Percentiles rank a stretch among this genome's conserved stretches.
These are phyloP conservation scores for Yasuhikotakia modesta DNA, from an alignment of 2,797 vertebrate genomes.

Conservation along the genomic window DNA sequence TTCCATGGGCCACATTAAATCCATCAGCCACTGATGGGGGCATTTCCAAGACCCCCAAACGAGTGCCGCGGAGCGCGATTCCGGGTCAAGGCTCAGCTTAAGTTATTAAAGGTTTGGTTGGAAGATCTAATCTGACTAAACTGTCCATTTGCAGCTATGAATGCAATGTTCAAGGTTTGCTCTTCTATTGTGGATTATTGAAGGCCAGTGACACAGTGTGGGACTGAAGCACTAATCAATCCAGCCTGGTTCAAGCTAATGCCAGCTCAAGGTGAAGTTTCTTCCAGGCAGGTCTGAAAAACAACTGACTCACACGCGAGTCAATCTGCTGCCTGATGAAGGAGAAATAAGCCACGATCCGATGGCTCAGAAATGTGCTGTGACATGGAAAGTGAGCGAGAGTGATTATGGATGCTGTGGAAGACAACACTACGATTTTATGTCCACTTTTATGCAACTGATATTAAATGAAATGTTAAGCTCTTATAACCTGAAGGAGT, in stretches of 20 bases:
- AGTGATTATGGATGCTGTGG: constrained; percentile 10
- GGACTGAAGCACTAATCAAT: constrained; percentile 74
- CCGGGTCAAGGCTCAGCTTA: constrained; percentile 76
- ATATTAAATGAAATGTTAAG: constrained; percentile 35
- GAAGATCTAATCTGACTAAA: constrained; percentile 77
- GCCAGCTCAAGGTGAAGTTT: constrained; percentile 73
- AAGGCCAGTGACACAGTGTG: constrained; percentile 74
- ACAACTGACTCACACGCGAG: background rate
- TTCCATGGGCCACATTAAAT: constrained; percentile 43
- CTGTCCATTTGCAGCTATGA: constrained; percentile 74
- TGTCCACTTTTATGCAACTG: constrained; percentile 24
- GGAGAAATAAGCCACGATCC: background rate
- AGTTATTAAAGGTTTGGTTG: constrained; percentile 69
- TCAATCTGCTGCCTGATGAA: constrained; percentile 3
- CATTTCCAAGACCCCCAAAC: constrained; percentile 20
- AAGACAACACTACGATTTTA: constrained; percentile 31
- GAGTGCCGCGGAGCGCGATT: constrained; percentile 58
- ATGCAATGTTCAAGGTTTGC: constrained; percentile 71
- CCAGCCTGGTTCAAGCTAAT: constrained; percentile 69
- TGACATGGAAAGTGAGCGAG: constrained; percentile 1
- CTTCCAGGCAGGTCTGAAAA: background rate
- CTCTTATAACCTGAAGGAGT: constrained; percentile 13
- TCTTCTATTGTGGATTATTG: constrained; percentile 77
- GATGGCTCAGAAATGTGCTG: background rate
- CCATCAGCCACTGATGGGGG: constrained; percentile 11